Evolutionary conservation across 2,888 invertebrate species (phyloP), one percentile per base, ranked within the genome.

Genomic region (Drosophila pegasa): DNA sequence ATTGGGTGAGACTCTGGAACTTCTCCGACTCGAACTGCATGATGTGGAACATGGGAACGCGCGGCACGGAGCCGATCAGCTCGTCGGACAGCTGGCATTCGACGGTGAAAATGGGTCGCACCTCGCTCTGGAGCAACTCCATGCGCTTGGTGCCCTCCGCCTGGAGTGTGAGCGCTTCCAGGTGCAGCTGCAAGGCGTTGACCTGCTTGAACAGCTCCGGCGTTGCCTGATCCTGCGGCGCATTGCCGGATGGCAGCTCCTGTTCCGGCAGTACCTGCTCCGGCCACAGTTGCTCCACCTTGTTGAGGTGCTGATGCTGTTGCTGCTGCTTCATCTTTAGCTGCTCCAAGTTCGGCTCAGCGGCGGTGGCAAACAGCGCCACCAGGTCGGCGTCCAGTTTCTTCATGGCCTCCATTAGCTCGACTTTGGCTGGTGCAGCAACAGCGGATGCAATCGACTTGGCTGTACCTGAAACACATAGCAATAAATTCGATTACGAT

Each of bases 11-110:
- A 55, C 89, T 89, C 43, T 91, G 89, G 56, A 90, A 90, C 41
- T 90, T 91, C 56, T 91, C 90, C 64, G 90, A 90, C 72, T 90
- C 90, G 69, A 90, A 90, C 84, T 91, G 90, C 90, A 90, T 91
- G 25, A 90, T 73, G 33, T 90, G 87, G 51, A 89, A 91, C 91
- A 91, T 89, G 29, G 89, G 80, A 16, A 63, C 70, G 29, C 89
- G 89, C 27, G 86, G 78, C 65, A 90, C 79, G 2, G 71, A 35
- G n/a, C 78, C 67, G n/a, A 90, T 90, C 14, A 90, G 59, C 2
- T 90, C 90, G 40, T 86, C 70, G 3, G 91, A 90, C 27, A 90
- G 61, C 61, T 91, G 90, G 62, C 90, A 91, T 48, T 90, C 90
- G 16, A 90, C 90, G 14, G 90, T 90, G 60, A 90, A 90, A 61